Conservation (phyloP, 2,113 vertebrate genomes). For the Saccopteryx bilineata region DNA sequence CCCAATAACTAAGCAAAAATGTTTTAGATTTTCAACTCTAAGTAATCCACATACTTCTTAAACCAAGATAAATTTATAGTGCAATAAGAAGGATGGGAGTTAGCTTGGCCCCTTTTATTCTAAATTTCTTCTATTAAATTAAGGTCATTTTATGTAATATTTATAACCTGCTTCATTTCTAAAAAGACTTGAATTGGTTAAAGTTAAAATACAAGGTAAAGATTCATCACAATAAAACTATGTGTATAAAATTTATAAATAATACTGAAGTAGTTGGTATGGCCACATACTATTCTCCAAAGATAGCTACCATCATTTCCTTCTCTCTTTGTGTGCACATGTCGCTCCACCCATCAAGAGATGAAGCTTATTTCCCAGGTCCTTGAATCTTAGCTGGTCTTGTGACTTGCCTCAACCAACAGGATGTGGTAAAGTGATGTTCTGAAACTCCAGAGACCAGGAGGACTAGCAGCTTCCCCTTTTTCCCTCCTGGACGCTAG, state of each 20-base stretch:
- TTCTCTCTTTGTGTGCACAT: neutral
- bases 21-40: conserved; percentile 4
- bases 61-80: conserved; percentile 48
- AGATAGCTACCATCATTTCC: neutral
- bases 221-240: conserved; percentile 56
- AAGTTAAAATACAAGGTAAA: conserved; percentile 52
- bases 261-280: neutral
- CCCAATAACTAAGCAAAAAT: conserved; percentile 46
- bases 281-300: neutral
- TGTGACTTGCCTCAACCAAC: conserved; percentile 20
- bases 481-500: conserved; percentile 10
- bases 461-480: neutral
- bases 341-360: neutral
- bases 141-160: conserved; percentile 42
- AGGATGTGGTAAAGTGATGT: neutral
- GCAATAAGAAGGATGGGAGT: conserved; percentile 27
- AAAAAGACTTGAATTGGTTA: conserved; percentile 24
- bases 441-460: neutral
- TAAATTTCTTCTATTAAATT: conserved; percentile 52
- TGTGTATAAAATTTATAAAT: conserved; percentile 51
- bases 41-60: conserved; percentile 49
- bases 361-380: neutral
- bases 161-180: conserved; percentile 46
- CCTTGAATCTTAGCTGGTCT: neutral
- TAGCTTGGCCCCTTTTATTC: neutral